A percentile compares a stretch with the other conserved stretches of the same genome.
phyloP scores from a whole-genome alignment of 2,888 invertebrate species.

The Gari tellinella region DNA sequence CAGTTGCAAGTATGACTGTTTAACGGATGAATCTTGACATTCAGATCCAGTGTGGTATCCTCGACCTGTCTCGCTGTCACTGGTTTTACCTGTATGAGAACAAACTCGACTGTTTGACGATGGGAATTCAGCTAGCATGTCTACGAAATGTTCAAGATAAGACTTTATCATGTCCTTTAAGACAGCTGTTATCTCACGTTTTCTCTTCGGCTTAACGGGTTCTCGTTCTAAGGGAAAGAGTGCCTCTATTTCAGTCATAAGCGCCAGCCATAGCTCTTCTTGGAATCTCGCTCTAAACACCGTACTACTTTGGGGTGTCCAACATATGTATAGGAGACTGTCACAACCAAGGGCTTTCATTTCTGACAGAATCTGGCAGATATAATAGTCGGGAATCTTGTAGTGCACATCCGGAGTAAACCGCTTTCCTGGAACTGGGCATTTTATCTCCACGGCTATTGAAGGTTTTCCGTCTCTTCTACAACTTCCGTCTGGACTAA shows the following conservation, averaged over 20 bases:
- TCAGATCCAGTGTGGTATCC: too few relatives aligned
- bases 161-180: too few relatives aligned
- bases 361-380: conserved; percentile 20
- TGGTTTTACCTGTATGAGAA: too few relatives aligned
- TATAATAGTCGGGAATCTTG: conserved; percentile 20
- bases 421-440: conserved; percentile 7
- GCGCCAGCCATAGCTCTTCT: conserved; percentile 10
- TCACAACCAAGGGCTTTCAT: conserved; percentile 19
- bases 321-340: conserved; percentile 12
- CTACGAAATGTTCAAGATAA: too few relatives aligned
- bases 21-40: too few relatives aligned
- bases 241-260: neutral
- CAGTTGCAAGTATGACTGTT: too few relatives aligned
- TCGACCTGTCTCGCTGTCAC: too few relatives aligned
- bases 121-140: too few relatives aligned
- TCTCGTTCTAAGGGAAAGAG: too few relatives aligned
- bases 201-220: too few relatives aligned
- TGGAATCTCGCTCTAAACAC: conserved; percentile 12
- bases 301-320: conserved; percentile 18
- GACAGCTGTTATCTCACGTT: too few relatives aligned
- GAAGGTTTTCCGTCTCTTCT: neutral
- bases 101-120: too few relatives aligned
- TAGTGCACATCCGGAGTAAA: conserved; percentile 32
- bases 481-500: conserved; percentile 8
- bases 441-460: conserved; percentile 11